A percentile compares a stretch with the other conserved stretches of the same genome.
Conservation (phyloP, 1,140 invertebrate genomes). For the Dufourea novaeangliae region DNA sequence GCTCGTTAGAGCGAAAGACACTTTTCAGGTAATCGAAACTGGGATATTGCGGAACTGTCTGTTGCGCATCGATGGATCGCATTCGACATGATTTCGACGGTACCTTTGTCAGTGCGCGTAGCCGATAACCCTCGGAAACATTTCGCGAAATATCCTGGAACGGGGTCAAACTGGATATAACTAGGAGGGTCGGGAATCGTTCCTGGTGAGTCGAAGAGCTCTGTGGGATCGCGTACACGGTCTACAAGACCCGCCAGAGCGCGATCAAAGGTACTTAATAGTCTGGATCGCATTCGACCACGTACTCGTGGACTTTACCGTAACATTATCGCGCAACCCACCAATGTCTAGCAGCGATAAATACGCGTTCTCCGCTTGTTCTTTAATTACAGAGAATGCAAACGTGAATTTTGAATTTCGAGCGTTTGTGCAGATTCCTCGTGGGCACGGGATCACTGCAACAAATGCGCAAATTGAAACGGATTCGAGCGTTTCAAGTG, state of each 20-base stretch:
- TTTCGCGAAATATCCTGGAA: constrained; percentile 47
- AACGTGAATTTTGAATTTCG: no score
- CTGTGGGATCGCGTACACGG: constrained; percentile 15
- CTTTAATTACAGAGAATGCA: background rate
- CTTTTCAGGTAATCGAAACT: background rate
- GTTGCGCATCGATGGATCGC: constrained; percentile 29
- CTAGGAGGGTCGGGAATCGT: constrained; percentile 38
- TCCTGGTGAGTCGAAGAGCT: constrained; percentile 17
- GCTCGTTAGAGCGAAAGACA: background rate
- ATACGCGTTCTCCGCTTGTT: background rate
- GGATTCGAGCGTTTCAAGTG: background rate
- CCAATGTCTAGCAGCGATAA: background rate
- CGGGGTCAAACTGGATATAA: constrained; percentile 49
- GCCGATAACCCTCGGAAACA: constrained; percentile 5
- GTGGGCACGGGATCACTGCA: background rate
- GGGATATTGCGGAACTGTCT: constrained; percentile 30
- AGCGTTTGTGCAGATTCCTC: no score
- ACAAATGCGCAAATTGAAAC: background rate
- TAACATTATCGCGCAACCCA: background rate
- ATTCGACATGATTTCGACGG: constrained; percentile 7
- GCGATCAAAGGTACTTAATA: constrained; percentile 21
- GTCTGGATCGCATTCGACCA: constrained; percentile 17
- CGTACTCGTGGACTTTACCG: background rate
- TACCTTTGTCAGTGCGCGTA: constrained; percentile 27
- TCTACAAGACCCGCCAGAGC: background rate